Conservation (phyloP, 2,888 invertebrate genomes). For the Harpalus rubripes region DNA sequence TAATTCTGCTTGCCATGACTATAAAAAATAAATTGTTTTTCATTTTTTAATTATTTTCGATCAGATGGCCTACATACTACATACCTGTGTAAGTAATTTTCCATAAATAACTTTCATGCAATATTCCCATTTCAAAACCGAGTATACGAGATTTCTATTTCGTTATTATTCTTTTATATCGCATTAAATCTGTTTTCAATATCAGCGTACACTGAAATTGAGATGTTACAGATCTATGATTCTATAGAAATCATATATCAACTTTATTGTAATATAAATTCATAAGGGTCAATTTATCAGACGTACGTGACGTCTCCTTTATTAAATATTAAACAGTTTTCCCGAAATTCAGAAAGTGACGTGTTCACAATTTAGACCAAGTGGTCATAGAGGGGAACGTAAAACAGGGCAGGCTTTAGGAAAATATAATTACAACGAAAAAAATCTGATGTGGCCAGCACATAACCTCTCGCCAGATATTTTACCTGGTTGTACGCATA, state of each 20-base stretch:
- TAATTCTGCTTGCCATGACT: background rate
- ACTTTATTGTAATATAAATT: slow-evolving; percentile 36
- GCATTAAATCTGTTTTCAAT: background rate
- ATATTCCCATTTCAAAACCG: background rate
- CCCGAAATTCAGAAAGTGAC: slow-evolving; percentile 41
- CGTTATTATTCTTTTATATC: background rate
- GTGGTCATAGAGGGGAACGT: slow-evolving; percentile 13
- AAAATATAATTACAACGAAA: background rate
- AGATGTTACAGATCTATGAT: slow-evolving; percentile 20
- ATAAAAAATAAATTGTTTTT: slow-evolving; percentile 14
- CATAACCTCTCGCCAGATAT: no score
- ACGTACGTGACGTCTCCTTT: slow-evolving; percentile 12
- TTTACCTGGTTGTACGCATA: no score
- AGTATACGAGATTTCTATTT: background rate
- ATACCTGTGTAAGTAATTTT: background rate
- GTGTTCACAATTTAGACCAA: slow-evolving; percentile 33
- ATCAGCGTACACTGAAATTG: background rate
- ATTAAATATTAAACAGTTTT: slow-evolving; percentile 46
- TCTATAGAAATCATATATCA: slow-evolving; percentile 26
- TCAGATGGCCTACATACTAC: background rate
- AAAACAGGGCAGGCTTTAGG: slow-evolving; percentile 1
- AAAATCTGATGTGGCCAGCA: no score
- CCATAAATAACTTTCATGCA: background rate
- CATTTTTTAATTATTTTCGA: slow-evolving; percentile 9
- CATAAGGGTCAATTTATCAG: slow-evolving; percentile 26